Base-by-base conservation (phyloP, 2,797 vertebrate genomes). In the Euphonia xanthogaster region DNA sequence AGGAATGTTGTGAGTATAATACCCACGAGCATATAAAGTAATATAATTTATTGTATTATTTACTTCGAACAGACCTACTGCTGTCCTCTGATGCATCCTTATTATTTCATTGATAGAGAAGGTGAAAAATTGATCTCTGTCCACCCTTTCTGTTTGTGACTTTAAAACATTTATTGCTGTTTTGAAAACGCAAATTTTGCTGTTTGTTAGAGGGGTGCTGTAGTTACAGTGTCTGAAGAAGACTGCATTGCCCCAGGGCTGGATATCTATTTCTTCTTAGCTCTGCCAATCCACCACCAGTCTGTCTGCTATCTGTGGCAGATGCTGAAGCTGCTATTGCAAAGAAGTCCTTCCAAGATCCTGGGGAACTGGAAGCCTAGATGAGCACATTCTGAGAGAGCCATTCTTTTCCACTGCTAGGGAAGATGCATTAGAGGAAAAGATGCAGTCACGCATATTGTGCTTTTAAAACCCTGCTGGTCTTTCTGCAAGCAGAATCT, bases 371-470 rank as follows among this genome's bases (percentile, higher is more conserved):
- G 96, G 88, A 97, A 96, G 92, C 90, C 91, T 76, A 92, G 77
- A 95, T 79, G 80, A 96, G 90, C 86, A 90, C 74, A 96, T 81
- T 96, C 67, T 86, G 88, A 96, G 93, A 92, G 71, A 27, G 67
- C 60, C 80, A 88, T 95, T 97, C 86, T 95, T 96, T 90, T 94
- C 88, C 90, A 92, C 92, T 85, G 83, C 73, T 94, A 82, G 80
- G 67, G 53, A 96, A 93, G 95, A 85, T 63, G 81, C 71, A 53
- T 84, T 88, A 90, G 67, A 86, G 94, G 80, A 96, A 96, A 95
- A 94, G 88, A 95, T 57, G 88, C 94, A 97, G 90, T 89, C 93
- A 95, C 94, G 94, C 95, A 96, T 96, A 91, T 47, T 93, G 88
- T 84, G 53, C 63, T 92, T 77, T 87, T 89, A 96, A 90, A 94